Conservation (phyloP, 2,797 vertebrate genomes). For the Periparus ater region DNA sequence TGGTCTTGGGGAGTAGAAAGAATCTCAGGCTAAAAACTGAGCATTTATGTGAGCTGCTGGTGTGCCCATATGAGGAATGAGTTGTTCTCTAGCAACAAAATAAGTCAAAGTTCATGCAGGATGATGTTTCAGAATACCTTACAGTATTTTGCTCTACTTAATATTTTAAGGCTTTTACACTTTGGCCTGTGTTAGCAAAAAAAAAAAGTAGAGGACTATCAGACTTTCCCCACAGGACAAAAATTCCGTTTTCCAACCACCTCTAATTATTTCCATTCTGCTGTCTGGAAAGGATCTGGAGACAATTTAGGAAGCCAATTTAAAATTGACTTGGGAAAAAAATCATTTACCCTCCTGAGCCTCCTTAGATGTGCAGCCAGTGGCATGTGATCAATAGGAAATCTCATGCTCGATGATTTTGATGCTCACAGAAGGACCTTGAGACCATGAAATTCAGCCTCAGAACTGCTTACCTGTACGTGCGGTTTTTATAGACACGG, state of each 20-base stretch:
- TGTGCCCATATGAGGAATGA: neutral
- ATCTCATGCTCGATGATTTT: neutral
- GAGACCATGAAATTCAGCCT: neutral
- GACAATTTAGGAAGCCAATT: conserved; percentile 62
- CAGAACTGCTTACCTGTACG: neutral
- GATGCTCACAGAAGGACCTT: neutral
- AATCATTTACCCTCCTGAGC: conserved; percentile 47
- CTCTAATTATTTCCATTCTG: conserved; percentile 68
- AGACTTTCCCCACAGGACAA: conserved; percentile 57
- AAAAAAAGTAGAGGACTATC: conserved; percentile 32
- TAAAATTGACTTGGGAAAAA: conserved; percentile 59
- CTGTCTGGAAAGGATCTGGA: conserved; percentile 65
- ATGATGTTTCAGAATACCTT: neutral
- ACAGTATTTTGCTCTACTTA: neutral
- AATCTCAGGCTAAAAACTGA: rapidly evolving
- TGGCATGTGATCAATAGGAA: conserved; percentile 28
- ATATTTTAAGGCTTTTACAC: conserved; percentile 22
- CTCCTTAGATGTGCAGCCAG: conserved; percentile 28
- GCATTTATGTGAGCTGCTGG: neutral
- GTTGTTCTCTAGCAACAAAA: neutral
- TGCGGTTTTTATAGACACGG: neutral
- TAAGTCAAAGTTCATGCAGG: neutral
- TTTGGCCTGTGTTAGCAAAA: conserved; percentile 11
- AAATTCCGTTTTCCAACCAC: conserved; percentile 63
- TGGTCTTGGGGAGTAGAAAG: neutral